A percentile compares a stretch with the other conserved stretches of the same genome.
These are phyloP conservation scores for Herminia tarsipennalis DNA, from an alignment of 2,888 invertebrate species.

Conservation along the genomic window DNA sequence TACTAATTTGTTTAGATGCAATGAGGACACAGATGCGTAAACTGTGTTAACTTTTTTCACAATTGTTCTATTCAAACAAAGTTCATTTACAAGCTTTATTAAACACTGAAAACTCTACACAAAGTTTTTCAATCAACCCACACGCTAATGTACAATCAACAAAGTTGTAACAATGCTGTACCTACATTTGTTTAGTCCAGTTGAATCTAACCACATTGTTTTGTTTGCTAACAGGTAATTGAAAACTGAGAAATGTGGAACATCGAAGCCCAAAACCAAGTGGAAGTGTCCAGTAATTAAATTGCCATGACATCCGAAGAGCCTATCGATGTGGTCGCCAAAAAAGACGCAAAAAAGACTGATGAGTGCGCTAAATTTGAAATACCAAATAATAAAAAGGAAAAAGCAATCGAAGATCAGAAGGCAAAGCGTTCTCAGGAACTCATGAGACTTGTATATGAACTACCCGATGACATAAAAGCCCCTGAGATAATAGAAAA, in stretches of 20 bases:
- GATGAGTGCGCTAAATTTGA: constrained; percentile 66
- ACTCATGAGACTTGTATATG: constrained; percentile 80
- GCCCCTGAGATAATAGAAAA: constrained; percentile 63
- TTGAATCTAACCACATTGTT: constrained; percentile 9
- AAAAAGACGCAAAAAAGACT: constrained; percentile 70
- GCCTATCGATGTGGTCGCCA: constrained; percentile 70
- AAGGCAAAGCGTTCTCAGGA: constrained; percentile 65
- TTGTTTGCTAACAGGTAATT: constrained; percentile 40
- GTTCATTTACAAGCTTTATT: constrained; percentile 1
- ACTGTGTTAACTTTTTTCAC: too few relatives aligned
- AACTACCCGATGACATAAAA: constrained; percentile 74
- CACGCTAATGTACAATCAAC: constrained; percentile 6
- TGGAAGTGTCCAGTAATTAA: constrained; percentile 47
- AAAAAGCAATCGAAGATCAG: constrained; percentile 57
- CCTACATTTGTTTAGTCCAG: constrained; percentile 9
- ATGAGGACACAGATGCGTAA: too few relatives aligned
- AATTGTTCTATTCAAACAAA: background rate
- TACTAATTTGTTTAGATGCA: too few relatives aligned
- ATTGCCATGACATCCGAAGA: constrained; percentile 80
- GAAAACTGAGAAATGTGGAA: constrained; percentile 62
- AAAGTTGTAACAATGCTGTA: constrained; percentile 4
- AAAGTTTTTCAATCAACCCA: background rate
- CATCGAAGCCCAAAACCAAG: constrained; percentile 34
- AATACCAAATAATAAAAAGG: constrained; percentile 60
- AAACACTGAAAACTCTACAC: background rate